phyloP scores from a whole-genome alignment of 2,888 invertebrate genomes.

The Saturnia japonica region DNA sequence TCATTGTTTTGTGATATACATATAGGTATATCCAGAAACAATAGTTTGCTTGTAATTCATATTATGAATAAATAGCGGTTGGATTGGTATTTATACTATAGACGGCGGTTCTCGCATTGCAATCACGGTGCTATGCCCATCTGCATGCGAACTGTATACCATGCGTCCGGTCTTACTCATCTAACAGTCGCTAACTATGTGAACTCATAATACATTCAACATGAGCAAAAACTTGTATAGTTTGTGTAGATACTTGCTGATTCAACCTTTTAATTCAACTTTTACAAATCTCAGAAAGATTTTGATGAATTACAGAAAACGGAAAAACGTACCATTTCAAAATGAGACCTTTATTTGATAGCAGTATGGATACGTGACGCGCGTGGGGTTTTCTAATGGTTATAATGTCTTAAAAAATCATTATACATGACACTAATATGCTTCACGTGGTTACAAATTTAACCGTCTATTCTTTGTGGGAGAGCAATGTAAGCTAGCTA shows the following conservation, averaged over 20 bases:
- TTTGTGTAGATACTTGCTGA: background rate
- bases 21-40: conserved; percentile 65
- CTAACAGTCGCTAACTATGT: conserved; percentile 63
- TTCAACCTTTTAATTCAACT: background rate
- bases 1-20: conserved; percentile 68
- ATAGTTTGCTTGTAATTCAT: conserved; percentile 67
- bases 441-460: conserved; percentile 35
- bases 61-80: conserved; percentile 65
- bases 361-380: background rate
- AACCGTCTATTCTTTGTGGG: conserved; percentile 61
- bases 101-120: conserved; percentile 72
- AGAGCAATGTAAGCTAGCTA: conserved; percentile 47
- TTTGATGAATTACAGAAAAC: background rate
- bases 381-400: background rate
- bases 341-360: no score
- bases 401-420: background rate
- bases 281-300: background rate
- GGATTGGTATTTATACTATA: conserved; percentile 77
- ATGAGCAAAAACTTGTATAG: conserved; percentile 1
- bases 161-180: conserved; percentile 79
- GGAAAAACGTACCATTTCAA: background rate
- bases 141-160: conserved; percentile 68
- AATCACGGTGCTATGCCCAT: conserved; percentile 65
- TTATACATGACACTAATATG: conserved; percentile 16
- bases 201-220: conserved; percentile 34